Base-by-base conservation (phyloP, 2,113 vertebrate species). In the Gambusia affinis region DNA sequence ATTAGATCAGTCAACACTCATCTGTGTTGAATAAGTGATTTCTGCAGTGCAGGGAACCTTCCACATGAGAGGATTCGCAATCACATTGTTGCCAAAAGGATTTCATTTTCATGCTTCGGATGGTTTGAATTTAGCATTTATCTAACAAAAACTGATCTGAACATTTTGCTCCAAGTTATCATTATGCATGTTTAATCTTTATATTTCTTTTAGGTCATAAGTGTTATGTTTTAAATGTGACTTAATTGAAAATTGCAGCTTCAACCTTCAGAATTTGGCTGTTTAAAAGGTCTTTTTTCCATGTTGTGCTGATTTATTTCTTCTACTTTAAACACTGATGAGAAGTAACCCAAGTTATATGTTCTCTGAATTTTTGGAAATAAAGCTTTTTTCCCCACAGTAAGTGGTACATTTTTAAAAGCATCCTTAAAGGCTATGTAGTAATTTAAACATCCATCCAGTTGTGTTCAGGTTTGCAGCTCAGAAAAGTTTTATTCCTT, bases 1-100 rank as follows among this genome's bases (percentile, higher is more conserved):
- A 93, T 92, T 88, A 90, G 82, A 87, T 83, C 87, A 87, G 89
- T 91, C 85, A 87, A 88, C 83, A 82, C 81, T 76, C 78, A 79
- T 88, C 85, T 84, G 76, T 84, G 85, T 74, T 83, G 77, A 81
- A 84, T 78, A 85, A 88, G 75, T 80, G 80, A 89, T 85, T 88
- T 83, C 72, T 82, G 78, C 76, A 14, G 63, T 80, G 73, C 42
- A 37, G 51, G 64, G 62, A 70, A 79, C 72, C 74, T 85, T 91
- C 75, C 80, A 88, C 76, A 86, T 81, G 76, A 87, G 70, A 81
- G 80, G 70, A 76, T 85, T 54, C 72, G 68, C 83, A 81, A 80
- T 86, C 85, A 81, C 80, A 83, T 76, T 81, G 62, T 73, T 33
- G 73, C 65, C 80, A 80, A 70, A 75, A 80, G 76, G 68, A 86